These are phyloP conservation scores for Uria aalge DNA, from an alignment of 2,113 vertebrate genomes.

Conservation along the genomic window DNA sequence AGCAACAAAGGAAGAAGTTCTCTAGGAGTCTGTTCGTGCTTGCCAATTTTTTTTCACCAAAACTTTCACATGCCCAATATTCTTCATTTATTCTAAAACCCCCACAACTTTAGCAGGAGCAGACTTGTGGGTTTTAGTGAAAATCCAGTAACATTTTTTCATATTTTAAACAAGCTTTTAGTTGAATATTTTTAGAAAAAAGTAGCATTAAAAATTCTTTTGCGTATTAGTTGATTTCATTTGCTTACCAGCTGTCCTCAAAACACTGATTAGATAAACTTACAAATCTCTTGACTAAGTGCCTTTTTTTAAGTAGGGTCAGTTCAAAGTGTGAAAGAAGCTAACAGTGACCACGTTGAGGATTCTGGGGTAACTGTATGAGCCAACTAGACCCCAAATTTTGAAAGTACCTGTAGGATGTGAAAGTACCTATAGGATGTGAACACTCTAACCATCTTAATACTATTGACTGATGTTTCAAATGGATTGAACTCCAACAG, in stretches of 20 bases:
- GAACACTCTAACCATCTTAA: background rate
- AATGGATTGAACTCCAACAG: background rate
- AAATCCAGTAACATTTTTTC: background rate
- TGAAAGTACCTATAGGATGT: background rate
- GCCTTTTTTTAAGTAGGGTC: background rate
- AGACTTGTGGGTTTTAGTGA: background rate
- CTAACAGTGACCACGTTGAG: background rate
- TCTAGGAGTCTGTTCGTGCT: background rate
- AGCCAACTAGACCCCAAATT: background rate
- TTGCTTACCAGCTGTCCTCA: background rate
- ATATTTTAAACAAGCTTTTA: background rate
- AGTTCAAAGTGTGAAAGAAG: background rate
- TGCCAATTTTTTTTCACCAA: background rate
- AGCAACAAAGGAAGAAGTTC: background rate
- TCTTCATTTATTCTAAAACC: background rate
- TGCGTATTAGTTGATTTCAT: background rate
- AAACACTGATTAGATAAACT: background rate
- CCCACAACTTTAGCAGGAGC: background rate
- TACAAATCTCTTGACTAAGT: background rate
- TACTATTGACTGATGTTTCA: background rate
- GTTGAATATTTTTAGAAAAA: background rate
- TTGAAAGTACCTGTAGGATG: background rate
- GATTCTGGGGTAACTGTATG: background rate
- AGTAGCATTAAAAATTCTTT: background rate
- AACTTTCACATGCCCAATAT: background rate